Evolutionary conservation across 2,113 vertebrate species (phyloP).

Genomic region (Macaca fascicularis): DNA sequence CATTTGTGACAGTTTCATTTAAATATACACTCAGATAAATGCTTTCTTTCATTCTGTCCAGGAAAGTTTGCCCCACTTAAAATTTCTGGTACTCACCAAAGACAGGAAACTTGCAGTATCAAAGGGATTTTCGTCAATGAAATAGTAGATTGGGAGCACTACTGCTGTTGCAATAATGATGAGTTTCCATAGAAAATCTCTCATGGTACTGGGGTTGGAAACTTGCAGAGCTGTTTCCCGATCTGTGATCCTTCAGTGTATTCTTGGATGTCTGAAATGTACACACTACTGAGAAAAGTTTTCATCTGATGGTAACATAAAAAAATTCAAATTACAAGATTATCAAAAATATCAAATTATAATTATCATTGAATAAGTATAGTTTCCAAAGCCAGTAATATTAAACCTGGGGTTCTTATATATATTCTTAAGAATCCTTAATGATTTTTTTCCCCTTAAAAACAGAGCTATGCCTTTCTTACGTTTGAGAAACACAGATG

Average conservation of each 20-base stretch:
- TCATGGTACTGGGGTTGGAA: background rate
- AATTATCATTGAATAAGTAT: background rate
- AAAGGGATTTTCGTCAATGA: constrained; percentile 40
- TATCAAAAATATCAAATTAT: too few species aligned
- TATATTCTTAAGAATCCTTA: background rate
- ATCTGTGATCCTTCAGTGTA: background rate
- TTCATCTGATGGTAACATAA: background rate
- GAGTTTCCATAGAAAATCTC: background rate
- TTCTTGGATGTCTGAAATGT: background rate
- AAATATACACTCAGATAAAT: background rate
- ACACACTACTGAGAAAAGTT: background rate
- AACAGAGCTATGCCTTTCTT: background rate
- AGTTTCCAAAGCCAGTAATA: background rate
- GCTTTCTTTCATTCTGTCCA: background rate
- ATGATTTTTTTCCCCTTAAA: background rate
- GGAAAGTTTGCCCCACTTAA: background rate
- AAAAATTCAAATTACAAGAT: background rate
- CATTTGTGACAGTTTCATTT: background rate
- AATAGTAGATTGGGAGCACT: background rate
- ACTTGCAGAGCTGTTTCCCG: background rate
- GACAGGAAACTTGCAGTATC: constrained; percentile 46
- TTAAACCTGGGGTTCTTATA: background rate
- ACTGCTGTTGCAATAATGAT: background rate
- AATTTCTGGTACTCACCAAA: constrained; percentile 50
- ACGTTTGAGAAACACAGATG: background rate